Evolutionary conservation across 1,140 invertebrate species (phyloP).

Genomic region (Cyrtorhinus lividipennis): DNA sequence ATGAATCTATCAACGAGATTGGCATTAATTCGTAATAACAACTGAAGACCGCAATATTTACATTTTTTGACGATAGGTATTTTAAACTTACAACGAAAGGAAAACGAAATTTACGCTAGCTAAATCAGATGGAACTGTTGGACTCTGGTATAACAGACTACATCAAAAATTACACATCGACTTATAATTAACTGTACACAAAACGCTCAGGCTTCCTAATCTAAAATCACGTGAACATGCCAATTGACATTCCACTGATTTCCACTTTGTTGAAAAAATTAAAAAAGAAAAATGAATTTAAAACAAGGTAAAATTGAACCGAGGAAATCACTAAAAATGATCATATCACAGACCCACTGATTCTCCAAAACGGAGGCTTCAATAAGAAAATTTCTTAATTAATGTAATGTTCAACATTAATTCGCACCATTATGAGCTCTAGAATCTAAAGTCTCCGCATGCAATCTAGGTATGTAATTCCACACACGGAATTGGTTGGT

Average conservation of each 20-base stretch:
- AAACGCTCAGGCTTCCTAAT: neutral
- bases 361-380: slow-evolving; percentile 11
- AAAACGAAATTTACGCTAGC: neutral
- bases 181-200: neutral
- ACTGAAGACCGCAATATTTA: neutral
- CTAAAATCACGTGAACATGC: slow-evolving; percentile 1
- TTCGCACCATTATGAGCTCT: slow-evolving; percentile 14
- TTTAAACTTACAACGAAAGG: neutral
- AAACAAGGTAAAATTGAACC: too few relatives aligned
- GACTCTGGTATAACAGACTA: slow-evolving; percentile 1
- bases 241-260: neutral
- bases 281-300: slow-evolving; percentile 10
- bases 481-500: neutral
- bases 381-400: slow-evolving; percentile 19
- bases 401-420: neutral
- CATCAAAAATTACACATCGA: neutral
- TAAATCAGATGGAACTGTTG: neutral
- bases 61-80: neutral
- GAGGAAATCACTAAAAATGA: too few relatives aligned
- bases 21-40: too few relatives aligned
- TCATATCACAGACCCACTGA: slow-evolving; percentile 22
- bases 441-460: too few relatives aligned
- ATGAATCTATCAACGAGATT: neutral
- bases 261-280: neutral
- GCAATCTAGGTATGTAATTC: too few relatives aligned